Evolutionary conservation across 2,888 invertebrate species (phyloP).

Genomic region (Drosophila neotestacea): DNA sequence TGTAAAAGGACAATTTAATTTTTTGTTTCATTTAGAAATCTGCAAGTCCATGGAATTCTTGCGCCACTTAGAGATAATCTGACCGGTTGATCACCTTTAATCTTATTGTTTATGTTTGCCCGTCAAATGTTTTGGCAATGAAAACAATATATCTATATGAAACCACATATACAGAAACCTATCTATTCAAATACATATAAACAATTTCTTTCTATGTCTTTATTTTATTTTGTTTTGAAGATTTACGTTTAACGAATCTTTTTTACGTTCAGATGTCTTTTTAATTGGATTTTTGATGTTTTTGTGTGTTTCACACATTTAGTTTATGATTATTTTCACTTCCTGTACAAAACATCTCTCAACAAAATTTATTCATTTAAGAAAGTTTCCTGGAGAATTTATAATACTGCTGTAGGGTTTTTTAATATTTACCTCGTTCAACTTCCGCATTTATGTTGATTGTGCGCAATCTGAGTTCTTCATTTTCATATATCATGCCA

Average conservation of each 20-base stretch:
- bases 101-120: constrained; percentile 63
- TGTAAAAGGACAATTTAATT: no score
- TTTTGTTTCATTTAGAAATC: neutral
- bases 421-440: constrained; percentile 89
- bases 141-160: constrained; percentile 31
- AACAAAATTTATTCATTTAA: neutral
- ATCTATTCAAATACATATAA: constrained; percentile 4
- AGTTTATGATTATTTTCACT: constrained; percentile 48
- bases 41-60: neutral
- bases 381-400: neutral
- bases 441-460: constrained; percentile 97
- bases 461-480: constrained; percentile 94
- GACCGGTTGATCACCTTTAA: constrained; percentile 49
- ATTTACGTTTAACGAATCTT: constrained; percentile 28
- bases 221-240: constrained; percentile 35
- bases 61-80: constrained; percentile 29
- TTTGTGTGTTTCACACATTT: constrained; percentile 37
- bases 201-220: constrained; percentile 24
- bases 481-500: constrained; percentile 97
- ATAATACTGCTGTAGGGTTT: neutral
- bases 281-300: constrained; percentile 64
- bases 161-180: constrained; percentile 4
- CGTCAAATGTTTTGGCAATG: constrained; percentile 63
- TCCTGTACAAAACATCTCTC: constrained; percentile 29
- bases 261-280: constrained; percentile 61